Evolutionary conservation across 37 sponge, comb jelly and placozoan genomes (phyloP).

Genomic region (Amphimedon queenslandica): DNA sequence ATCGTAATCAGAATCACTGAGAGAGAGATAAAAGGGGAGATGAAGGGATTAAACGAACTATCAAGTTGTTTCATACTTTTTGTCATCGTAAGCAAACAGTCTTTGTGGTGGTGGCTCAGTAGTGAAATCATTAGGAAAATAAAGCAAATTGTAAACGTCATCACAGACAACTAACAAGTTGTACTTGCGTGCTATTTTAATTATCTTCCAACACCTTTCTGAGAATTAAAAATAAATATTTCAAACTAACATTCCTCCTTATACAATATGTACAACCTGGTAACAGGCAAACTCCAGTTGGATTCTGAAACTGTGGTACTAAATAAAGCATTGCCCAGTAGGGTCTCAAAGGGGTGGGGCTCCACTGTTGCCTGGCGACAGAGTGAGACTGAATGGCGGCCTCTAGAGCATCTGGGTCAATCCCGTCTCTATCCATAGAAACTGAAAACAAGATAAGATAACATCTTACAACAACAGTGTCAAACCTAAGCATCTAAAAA

Average conservation of each 20-base stretch:
- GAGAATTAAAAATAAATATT: too few relatives aligned
- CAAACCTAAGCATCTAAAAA: background rate
- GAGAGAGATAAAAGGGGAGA: background rate
- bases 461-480: background rate
- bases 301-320: constrained; percentile 76
- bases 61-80: background rate
- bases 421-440: constrained; percentile 61
- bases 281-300: constrained; percentile 55
- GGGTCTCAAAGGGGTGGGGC: constrained; percentile 45
- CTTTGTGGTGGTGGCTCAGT: constrained; percentile 25
- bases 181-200: constrained; percentile 67
- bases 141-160: constrained; percentile 84
- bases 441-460: constrained; percentile 29
- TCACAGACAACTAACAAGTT: constrained; percentile 73
- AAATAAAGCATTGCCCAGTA: constrained; percentile 73
- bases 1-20: constrained; percentile 58
- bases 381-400: constrained; percentile 22
- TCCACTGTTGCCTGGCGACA: constrained; percentile 11
- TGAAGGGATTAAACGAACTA: background rate
- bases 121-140: constrained; percentile 25
- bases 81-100: constrained; percentile 64
- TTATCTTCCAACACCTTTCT: constrained; percentile 61
- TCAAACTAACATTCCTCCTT: too few relatives aligned
- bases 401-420: constrained; percentile 66
- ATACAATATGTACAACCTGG: too few relatives aligned